A percentile compares a stretch with the other conserved stretches of the same genome.
Evolutionary conservation across 1,140 invertebrate genomes (phyloP).

Genomic region (Nymphalis io): DNA sequence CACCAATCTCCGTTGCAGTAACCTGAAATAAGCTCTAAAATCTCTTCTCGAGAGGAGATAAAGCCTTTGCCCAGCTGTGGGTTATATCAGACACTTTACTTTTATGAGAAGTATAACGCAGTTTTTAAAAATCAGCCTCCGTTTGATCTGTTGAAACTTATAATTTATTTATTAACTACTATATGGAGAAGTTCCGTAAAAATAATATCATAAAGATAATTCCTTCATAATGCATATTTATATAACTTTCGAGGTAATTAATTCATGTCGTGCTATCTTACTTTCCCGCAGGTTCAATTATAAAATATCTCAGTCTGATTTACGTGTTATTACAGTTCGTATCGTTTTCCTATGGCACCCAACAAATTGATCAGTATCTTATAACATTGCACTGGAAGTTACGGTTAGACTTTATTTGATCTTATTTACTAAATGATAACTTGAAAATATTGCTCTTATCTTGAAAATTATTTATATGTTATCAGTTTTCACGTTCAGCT

Average conservation of each 20-base stretch:
- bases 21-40: no score
- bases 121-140: no score
- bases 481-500: slow-evolving; percentile 19
- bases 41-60: no score
- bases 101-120: no score
- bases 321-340: slow-evolving; percentile 37
- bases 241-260: slow-evolving; percentile 19
- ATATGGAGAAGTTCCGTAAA: no score
- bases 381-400: slow-evolving; percentile 36
- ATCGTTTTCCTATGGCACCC: slow-evolving; percentile 40
- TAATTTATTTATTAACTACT: no score
- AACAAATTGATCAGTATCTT: slow-evolving; percentile 48
- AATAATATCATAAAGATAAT: not conserved
- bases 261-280: slow-evolving; percentile 24
- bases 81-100: no score
- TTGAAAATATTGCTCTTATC: slow-evolving; percentile 34
- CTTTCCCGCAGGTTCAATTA: slow-evolving; percentile 30
- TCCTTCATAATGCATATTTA: not conserved
- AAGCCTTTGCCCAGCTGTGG: no score
- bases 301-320: slow-evolving; percentile 34
- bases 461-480: slow-evolving; percentile 33
- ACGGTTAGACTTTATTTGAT: slow-evolving; percentile 37
- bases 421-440: slow-evolving; percentile 41
- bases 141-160: no score
- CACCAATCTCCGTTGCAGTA: no score